These are phyloP conservation scores for Vespertilio murinus DNA, from an alignment of 2,797 vertebrate genomes.

Conservation along the genomic window DNA sequence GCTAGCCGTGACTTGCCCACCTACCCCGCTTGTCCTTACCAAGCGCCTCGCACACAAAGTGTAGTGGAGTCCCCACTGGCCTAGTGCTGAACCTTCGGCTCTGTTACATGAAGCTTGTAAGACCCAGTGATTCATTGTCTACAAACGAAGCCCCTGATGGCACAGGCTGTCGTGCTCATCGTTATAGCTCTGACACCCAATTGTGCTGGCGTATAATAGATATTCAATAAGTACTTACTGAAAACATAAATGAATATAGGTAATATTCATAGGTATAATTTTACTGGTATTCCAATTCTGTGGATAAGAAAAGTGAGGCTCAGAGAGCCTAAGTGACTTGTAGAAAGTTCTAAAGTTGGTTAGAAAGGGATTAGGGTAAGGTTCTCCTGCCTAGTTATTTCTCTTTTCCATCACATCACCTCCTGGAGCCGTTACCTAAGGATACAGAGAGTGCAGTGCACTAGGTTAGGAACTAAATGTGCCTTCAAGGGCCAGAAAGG, in stretches of 20 bases:
- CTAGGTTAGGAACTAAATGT: slow-evolving; percentile 65
- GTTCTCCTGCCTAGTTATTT: background rate
- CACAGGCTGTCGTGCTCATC: background rate
- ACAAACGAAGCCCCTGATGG: background rate
- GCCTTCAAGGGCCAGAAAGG: background rate
- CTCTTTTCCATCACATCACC: background rate
- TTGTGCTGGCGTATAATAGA: background rate
- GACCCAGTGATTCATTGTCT: background rate
- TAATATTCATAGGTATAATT: background rate
- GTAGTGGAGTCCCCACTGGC: background rate
- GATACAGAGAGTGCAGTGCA: slow-evolving; percentile 70
- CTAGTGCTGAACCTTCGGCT: background rate
- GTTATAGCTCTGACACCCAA: background rate
- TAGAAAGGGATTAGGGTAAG: background rate
- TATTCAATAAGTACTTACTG: background rate
- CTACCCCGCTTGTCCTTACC: background rate
- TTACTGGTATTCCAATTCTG: slow-evolving; percentile 7
- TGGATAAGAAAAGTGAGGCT: background rate
- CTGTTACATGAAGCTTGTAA: background rate
- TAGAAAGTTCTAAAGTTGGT: background rate
- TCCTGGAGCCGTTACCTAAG: slow-evolving; percentile 57
- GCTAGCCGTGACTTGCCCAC: background rate
- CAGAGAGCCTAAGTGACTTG: background rate
- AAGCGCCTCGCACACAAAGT: background rate
- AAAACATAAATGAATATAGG: background rate